phyloP scores from a whole-genome alignment of 2,888 invertebrate species.

The Tholera decimalis region DNA sequence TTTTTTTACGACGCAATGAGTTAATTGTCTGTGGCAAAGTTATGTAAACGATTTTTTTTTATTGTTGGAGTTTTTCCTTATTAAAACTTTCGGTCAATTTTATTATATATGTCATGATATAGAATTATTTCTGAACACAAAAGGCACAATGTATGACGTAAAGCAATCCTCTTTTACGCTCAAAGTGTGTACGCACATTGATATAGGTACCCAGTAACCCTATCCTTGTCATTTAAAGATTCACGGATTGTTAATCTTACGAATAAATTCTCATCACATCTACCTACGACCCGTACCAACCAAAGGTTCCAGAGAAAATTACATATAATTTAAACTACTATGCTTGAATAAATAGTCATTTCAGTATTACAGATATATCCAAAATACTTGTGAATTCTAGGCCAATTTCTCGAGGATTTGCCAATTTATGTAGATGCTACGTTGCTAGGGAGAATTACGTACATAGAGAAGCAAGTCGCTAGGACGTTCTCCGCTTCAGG shows the following conservation, averaged over 20 bases:
- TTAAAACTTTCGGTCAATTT: too few relatives aligned
- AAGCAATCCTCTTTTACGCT: too few relatives aligned
- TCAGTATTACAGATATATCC: background rate
- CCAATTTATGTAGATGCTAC: background rate
- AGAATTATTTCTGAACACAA: too few relatives aligned
- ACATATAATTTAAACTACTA: conserved; percentile 15
- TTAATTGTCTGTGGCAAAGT: too few relatives aligned
- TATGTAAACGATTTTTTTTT: too few relatives aligned
- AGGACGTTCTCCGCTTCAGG: too few relatives aligned
- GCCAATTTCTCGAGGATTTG: background rate
- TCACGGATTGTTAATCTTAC: background rate
- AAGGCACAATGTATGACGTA: too few relatives aligned
- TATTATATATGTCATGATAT: too few relatives aligned
- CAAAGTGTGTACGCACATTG: background rate
- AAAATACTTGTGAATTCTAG: background rate
- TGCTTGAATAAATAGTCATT: conserved; percentile 8
- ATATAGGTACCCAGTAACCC: too few relatives aligned
- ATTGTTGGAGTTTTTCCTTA: too few relatives aligned
- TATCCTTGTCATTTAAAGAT: conserved; percentile 1
- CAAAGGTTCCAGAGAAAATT: background rate
- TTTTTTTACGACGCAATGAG: too few relatives aligned
- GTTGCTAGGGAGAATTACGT: background rate
- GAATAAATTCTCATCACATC: background rate
- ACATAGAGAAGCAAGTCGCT: too few relatives aligned
- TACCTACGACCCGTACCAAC: background rate